Conservation (phyloP, 2,888 invertebrate species). For the Oligia fasciuncula region DNA sequence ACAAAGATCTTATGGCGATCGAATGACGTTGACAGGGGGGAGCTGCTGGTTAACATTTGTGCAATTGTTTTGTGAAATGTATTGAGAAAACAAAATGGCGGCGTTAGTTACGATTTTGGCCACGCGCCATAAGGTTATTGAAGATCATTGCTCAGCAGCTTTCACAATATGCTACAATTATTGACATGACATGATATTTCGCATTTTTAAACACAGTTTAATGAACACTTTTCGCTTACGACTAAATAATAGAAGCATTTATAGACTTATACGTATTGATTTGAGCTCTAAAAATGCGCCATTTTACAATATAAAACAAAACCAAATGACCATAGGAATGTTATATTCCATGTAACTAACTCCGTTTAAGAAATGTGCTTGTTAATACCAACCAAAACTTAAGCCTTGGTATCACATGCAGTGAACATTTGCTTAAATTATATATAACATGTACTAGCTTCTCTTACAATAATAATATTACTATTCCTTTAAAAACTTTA, state of each 20-base stretch:
- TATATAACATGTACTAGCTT: constrained; percentile 39
- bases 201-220: constrained; percentile 19
- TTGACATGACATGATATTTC: constrained; percentile 4
- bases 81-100: neutral
- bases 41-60: neutral
- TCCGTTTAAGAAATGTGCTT: constrained; percentile 25
- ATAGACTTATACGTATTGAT: constrained; percentile 41
- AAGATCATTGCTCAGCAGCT: neutral
- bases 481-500: constrained; percentile 24
- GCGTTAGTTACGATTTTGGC: neutral
- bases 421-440: constrained; percentile 35
- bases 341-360: constrained; percentile 50
- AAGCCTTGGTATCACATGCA: constrained; percentile 18
- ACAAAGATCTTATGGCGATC: neutral
- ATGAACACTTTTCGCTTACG: constrained; percentile 68
- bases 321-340: constrained; percentile 55
- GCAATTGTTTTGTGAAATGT: neutral
- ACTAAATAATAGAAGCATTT: constrained; percentile 56
- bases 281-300: constrained; percentile 43
- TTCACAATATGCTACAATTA: constrained; percentile 3
- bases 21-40: neutral
- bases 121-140: neutral
- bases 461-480: constrained; percentile 42
- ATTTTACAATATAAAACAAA: constrained; percentile 26
- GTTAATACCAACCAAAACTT: constrained; percentile 32